phyloP scores from a whole-genome alignment of 2,113 vertebrate genomes.

The Hystrix cristata region DNA sequence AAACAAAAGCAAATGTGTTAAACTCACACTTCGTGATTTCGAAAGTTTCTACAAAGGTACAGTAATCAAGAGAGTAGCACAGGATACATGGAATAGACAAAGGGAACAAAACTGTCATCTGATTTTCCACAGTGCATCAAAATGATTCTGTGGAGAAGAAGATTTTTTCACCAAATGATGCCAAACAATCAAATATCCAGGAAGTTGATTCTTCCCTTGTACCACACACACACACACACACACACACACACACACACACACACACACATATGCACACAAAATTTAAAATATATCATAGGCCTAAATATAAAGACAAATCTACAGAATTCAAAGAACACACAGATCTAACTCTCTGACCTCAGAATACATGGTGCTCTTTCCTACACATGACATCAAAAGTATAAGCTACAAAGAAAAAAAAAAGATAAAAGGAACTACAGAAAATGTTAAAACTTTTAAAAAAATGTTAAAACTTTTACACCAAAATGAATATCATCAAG shows the following conservation, averaged over 20 bases:
- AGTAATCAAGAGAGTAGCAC: background rate
- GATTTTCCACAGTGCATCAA: background rate
- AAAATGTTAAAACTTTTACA: background rate
- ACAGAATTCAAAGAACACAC: background rate
- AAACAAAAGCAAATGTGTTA: background rate
- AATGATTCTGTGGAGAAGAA: background rate
- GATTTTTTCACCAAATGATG: background rate
- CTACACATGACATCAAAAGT: background rate
- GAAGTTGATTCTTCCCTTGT: background rate
- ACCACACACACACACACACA: background rate
- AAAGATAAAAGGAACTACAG: background rate
- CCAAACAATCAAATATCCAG: background rate
- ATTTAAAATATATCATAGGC: background rate
- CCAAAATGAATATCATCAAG: background rate
- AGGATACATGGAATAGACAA: background rate
- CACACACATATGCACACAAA: background rate
- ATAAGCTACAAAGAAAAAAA: conserved; percentile 11
- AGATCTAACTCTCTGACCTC: background rate
- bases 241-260: background rate
- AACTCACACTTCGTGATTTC: background rate
- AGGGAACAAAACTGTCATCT: background rate
- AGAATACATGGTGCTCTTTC: background rate
- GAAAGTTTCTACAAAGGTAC: background rate
- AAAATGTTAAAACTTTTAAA: conserved; percentile 12
- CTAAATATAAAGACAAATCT: background rate